Percentiles rank a stretch among this genome's conserved stretches.
Conservation (phyloP, 2,113 vertebrate genomes). For the Psammodynastes pulverulentus region DNA sequence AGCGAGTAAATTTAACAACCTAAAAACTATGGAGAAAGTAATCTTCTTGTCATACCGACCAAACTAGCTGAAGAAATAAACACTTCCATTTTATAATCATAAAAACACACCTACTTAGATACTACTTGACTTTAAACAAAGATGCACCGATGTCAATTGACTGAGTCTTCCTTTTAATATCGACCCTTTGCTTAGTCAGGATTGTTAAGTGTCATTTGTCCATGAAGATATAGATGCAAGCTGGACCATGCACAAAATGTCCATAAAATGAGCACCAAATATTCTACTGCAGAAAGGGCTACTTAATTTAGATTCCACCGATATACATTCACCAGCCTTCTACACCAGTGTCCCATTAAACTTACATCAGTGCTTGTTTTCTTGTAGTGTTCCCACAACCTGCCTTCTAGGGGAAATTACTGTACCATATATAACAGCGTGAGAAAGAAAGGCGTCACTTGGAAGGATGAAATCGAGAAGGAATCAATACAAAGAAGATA, state of each 20-base stretch:
- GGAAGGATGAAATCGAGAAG: constrained; percentile 59
- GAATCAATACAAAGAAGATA: constrained; percentile 72
- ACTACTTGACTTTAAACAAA: neutral
- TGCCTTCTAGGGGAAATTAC: constrained; percentile 69
- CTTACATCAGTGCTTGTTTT: constrained; percentile 60
- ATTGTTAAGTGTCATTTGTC: neutral
- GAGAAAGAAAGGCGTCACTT: constrained; percentile 63
- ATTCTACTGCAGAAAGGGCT: constrained; percentile 12
- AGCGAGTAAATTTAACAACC: neutral
- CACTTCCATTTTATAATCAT: fast-evolving
- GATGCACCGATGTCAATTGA: neutral
- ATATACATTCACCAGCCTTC: constrained; percentile 48
- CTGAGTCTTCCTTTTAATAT: neutral
- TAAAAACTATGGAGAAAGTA: neutral
- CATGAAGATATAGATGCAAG: neutral
- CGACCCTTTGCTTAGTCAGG: neutral
- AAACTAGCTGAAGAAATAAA: neutral
- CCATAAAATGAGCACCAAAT: neutral
- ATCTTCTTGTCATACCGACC: neutral
- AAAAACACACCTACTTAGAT: constrained; percentile 24
- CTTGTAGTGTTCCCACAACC: constrained; percentile 52
- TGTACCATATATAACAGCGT: constrained; percentile 62
- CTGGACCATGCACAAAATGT: neutral
- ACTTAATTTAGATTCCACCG: constrained; percentile 25
- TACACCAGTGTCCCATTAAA: constrained; percentile 61